A percentile compares a stretch with the other conserved stretches of the same genome.
These are phyloP conservation scores for Callipepla squamata DNA, from an alignment of 2,113 vertebrate genomes.

Conservation along the genomic window DNA sequence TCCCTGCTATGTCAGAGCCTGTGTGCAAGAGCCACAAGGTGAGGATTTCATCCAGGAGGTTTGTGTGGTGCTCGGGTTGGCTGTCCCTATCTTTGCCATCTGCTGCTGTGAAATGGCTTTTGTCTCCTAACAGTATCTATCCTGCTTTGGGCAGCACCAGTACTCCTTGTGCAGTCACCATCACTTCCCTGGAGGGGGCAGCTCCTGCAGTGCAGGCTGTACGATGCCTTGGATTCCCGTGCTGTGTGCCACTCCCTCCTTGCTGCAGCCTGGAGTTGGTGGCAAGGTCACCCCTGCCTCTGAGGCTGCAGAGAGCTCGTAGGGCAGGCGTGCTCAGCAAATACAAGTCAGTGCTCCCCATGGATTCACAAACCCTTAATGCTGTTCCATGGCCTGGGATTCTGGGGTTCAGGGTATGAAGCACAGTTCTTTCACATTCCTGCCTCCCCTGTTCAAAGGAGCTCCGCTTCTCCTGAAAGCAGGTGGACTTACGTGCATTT, in stretches of 20 bases:
- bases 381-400: background rate
- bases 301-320: background rate
- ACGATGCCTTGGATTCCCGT: background rate
- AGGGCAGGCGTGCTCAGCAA: background rate
- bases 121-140: background rate
- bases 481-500: background rate
- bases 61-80: rapidly evolving
- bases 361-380: background rate
- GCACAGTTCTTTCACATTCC: background rate
- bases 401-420: background rate
- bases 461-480: background rate
- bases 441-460: background rate
- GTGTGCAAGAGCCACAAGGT: background rate
- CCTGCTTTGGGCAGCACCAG: rapidly evolving
- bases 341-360: background rate
- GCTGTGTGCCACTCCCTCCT: background rate
- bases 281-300: constrained; percentile 7
- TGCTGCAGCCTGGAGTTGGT: rapidly evolving
- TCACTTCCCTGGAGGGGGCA: background rate
- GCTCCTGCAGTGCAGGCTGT: background rate
- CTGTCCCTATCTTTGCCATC: background rate
- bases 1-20: background rate
- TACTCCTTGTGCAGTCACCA: background rate
- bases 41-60: background rate
- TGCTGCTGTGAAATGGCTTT: background rate